A percentile compares a stretch with the other conserved stretches of the same genome.
Evolutionary conservation across 2,888 invertebrate species (phyloP).

Genomic region (Nomada fucata): DNA sequence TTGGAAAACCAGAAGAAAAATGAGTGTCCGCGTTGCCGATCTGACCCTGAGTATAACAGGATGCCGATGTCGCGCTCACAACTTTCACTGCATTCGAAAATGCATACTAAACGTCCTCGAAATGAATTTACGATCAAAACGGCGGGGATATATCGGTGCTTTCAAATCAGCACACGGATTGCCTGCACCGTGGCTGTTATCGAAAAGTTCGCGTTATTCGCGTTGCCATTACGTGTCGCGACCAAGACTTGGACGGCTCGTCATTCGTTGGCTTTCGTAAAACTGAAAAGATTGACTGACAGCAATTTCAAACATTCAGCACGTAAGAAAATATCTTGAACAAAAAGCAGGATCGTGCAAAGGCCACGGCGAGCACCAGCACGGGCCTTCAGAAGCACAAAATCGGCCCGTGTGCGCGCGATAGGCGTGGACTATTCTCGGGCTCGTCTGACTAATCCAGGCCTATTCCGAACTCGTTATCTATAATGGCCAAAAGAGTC

Average conservation of each 20-base stretch:
- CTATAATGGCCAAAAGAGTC: constrained; percentile 1
- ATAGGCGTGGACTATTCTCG: neutral
- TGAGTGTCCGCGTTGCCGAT: constrained; percentile 25
- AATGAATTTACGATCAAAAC: constrained; percentile 53
- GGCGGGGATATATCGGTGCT: neutral
- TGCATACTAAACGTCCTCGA: constrained; percentile 56
- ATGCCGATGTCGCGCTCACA: constrained; percentile 61
- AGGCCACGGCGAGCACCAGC: neutral
- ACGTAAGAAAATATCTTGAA: neutral
- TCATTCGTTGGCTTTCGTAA: neutral
- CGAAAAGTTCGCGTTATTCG: neutral
- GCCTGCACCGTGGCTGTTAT: neutral
- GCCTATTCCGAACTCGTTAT: constrained; percentile 21
- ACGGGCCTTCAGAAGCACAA: neutral
- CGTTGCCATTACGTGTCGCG: neutral
- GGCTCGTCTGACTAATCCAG: constrained; percentile 2
- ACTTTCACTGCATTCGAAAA: constrained; percentile 68
- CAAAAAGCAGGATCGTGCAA: no score
- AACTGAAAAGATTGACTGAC: constrained; percentile 4
- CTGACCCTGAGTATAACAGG: constrained; percentile 67
- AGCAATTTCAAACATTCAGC: neutral
- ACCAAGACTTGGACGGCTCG: neutral
- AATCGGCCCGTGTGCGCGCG: constrained; percentile 2
- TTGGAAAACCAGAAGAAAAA: constrained; percentile 14
- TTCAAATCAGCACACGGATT: constrained; percentile 2